Evolutionary conservation across 2,113 vertebrate species (phyloP).

Genomic region (Entosphenus tridentatus): DNA sequence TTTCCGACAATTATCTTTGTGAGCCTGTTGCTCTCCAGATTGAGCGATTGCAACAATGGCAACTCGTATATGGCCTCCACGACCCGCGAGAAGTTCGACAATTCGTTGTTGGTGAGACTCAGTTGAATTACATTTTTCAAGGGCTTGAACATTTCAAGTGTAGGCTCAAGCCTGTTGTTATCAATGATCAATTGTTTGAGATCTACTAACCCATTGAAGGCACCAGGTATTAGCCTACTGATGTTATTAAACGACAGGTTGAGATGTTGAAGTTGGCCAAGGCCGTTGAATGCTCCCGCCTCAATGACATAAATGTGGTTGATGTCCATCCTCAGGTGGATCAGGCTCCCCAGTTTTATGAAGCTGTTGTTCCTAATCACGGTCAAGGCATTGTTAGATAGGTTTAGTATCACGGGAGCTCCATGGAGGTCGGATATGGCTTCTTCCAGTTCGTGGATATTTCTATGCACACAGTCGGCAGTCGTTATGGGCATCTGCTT

Average conservation of each 20-base stretch:
- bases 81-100: too few species aligned
- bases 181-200: conserved; percentile 6
- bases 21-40: conserved; percentile 1
- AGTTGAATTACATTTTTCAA: too few species aligned
- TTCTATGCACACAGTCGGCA: background rate
- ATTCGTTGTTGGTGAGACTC: too few species aligned
- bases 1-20: background rate
- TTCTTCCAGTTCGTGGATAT: background rate
- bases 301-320: conserved; percentile 5
- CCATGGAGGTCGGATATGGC: conserved; percentile 8
- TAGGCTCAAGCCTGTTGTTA: conserved; percentile 1
- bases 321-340: conserved; percentile 8
- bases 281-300: conserved; percentile 2
- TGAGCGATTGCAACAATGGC: background rate
- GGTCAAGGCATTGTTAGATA: conserved; percentile 7
- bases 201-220: conserved; percentile 1
- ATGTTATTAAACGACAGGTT: conserved; percentile 11
- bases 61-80: too few species aligned
- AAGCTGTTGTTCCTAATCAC: background rate
- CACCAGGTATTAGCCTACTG: background rate
- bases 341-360: background rate
- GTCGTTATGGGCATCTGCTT: background rate
- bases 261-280: conserved; percentile 2
- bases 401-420: conserved; percentile 7
- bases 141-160: too few species aligned